Evolutionary conservation across 2,797 vertebrate genomes (phyloP), one percentile per base, ranked within the genome.

Genomic region (Pangasius sanitwongsei): DNA sequence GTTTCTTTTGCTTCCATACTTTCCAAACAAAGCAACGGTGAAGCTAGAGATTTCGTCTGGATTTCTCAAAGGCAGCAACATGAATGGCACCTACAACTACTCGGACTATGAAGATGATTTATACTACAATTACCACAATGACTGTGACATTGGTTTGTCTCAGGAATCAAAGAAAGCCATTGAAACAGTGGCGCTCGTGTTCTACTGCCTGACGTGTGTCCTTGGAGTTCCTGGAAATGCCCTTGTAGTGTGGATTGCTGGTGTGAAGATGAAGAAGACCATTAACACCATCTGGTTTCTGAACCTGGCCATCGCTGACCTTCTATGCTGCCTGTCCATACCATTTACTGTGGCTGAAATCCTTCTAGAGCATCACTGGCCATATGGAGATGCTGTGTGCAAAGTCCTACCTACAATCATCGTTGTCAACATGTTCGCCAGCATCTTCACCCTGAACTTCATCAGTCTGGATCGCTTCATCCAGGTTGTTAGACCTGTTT

Each of bases 361-460:
- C 78, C 72, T 90, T 16, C 93, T 97, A 75, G 90, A 91, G 0
- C 87, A 93, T 41, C 86, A 89, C 59, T 97, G 97, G 97, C 96
- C 95, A 0, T 97, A 95, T 0, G 97, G 97, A 41, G 87, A 81
- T 67, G 88, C 93, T 55, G 92, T 97, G 1, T 97, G 97, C 93
- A 97, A 96, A 91, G 16, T 96, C 77, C 91, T 97, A 84, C 96
- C 97, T 0, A 91, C 95, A 0, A 34, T 95, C 74, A 93, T 97
- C 0, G 4, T 96, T 80, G 93, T 97, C 86, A 97, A 96, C 91
- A 97, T 97, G 97, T 97, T 97, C 90, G 94, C 97, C 88, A 97
- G 97, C 0, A 83, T 97, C 89, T 96, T 97, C 91, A 94, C 96
- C 0, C 94, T 97, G 0, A 88, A 92, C 6, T 87, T 93, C 81